Evolutionary conservation across 2,797 vertebrate genomes (phyloP).

Genomic region (Periparus ater): DNA sequence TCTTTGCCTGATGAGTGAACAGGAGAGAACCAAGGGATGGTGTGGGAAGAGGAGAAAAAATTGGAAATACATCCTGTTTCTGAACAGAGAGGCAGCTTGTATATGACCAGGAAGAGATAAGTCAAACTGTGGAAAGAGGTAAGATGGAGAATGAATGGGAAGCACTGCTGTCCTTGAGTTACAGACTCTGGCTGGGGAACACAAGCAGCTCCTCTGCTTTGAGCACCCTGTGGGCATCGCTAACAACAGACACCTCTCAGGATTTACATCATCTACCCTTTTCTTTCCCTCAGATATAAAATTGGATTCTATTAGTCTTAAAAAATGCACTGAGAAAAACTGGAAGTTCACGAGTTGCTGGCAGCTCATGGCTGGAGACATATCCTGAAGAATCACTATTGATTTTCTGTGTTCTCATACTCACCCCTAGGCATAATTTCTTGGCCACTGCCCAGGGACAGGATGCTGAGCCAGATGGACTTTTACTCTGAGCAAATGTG

Average conservation of each 20-base stretch:
- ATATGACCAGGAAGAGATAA: background rate
- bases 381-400: background rate
- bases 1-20: background rate
- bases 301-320: background rate
- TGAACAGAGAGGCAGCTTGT: background rate
- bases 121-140: background rate
- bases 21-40: background rate
- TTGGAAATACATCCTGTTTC: background rate
- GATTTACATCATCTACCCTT: background rate
- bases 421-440: background rate
- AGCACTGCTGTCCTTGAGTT: background rate
- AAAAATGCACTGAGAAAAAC: background rate
- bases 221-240: background rate
- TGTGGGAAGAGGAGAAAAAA: background rate
- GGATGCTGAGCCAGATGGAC: slow-evolving; percentile 41
- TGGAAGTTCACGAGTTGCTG: background rate
- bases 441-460: slow-evolving; percentile 29
- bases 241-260: background rate
- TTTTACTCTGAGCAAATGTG: slow-evolving; percentile 8
- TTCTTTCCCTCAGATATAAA: background rate
- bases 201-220: background rate
- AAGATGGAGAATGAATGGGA: background rate
- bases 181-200: background rate
- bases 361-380: background rate
- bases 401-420: slow-evolving; percentile 8